Base-by-base conservation (phyloP, 23 tunicate species). In the Trididemnum clinides region DNA sequence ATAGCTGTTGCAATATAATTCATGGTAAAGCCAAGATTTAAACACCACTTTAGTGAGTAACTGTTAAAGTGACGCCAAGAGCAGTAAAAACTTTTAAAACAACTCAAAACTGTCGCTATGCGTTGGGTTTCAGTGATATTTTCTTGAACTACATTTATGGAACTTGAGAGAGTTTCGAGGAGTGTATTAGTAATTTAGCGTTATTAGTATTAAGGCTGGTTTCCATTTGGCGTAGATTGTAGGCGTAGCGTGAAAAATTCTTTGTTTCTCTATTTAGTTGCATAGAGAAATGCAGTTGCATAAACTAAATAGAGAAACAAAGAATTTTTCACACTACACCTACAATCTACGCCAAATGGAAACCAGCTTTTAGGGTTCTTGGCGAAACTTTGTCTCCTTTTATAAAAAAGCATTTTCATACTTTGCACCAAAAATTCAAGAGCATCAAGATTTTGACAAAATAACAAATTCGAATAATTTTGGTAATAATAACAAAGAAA, bases 51-150 rank as follows among this genome's bases (percentile, higher is more conserved):
- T 85, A 12, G 82, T 85, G 2, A 74, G 58, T 59, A 85, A 85
- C 26, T 85, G 89, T 62, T 20, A 63, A 34, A 81, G 85, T 54
- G 75, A 81, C 36, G 71, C 85, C 19, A 81, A 63, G 85, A 0
- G 85, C 85, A 10, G 85, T 75, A 31, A 81, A 57, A 62, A 62
- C n/a, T 36, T 22, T 64, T 25, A 12, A 33, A 50, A 5, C 28
- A 33, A 12, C 58, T 71, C 15, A 20, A 37, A 1, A 23, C 39
- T 1, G 28, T 21, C 28, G 59, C 88, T 0, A 50, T 84, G 81
- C 51, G 30, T 50, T 84, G 88, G 81, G 33, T 84, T 44, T 27
- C 21, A 31, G 31, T 54, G 34, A 58, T 71, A 30, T 57, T 71
- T 57, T 51, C 66, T 27, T 80, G 85, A 15, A 1, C 20, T 2